These are phyloP conservation scores for Cacatua alba DNA, from an alignment of 2,113 vertebrate species.

Conservation along the genomic window DNA sequence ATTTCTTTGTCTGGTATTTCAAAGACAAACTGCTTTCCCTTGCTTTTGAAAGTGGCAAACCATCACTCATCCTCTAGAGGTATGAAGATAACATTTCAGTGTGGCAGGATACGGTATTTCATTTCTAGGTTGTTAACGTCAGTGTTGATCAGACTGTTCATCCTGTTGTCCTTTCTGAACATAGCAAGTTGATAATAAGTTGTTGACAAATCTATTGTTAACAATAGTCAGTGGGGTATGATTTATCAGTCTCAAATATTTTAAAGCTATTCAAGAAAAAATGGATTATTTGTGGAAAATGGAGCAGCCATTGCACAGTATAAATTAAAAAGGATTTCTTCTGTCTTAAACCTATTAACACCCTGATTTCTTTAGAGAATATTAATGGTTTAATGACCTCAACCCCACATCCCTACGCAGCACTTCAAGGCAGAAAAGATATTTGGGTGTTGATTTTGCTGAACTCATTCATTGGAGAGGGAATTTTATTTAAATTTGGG, in stretches of 20 bases:
- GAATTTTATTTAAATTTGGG: neutral
- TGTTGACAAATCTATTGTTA: neutral
- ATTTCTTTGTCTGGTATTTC: neutral
- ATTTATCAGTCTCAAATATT: neutral
- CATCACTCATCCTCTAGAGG: neutral
- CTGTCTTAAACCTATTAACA: neutral
- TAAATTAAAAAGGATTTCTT: neutral
- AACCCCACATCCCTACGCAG: neutral
- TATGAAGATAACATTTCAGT: neutral
- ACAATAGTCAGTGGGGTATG: neutral
- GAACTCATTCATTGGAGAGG: neutral
- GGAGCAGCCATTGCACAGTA: neutral
- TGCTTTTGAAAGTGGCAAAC: neutral
- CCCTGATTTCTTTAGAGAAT: neutral
- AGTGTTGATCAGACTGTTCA: neutral
- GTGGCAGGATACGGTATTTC: neutral
- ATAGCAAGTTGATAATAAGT: neutral
- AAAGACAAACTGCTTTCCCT: neutral
- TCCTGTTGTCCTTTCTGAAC: neutral
- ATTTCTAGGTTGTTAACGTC: neutral
- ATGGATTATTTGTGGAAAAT: neutral
- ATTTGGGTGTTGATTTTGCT: neutral
- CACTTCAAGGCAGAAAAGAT: neutral
- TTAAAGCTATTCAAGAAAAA: neutral
- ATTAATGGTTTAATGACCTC: neutral